Conservation (phyloP, 2,797 vertebrate genomes). For the Pseudopleuronectes americanus region DNA sequence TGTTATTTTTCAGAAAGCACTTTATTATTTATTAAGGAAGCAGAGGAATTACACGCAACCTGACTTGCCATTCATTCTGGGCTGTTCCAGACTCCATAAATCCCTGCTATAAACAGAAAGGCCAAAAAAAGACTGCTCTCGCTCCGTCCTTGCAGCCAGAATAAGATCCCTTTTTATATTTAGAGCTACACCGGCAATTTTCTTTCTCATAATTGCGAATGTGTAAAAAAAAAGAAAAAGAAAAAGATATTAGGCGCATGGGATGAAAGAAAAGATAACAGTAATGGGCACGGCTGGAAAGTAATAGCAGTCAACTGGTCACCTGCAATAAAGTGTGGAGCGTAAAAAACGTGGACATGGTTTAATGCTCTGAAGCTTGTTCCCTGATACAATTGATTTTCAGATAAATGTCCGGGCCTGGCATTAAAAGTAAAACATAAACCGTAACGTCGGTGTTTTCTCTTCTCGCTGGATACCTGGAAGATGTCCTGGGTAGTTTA, state of each 20-base stretch:
- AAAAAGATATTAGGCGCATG: conserved; percentile 14
- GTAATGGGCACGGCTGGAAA: conserved; percentile 33
- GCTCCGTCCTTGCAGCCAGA: conserved; percentile 13
- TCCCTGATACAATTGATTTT: conserved; percentile 33
- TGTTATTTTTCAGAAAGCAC: background rate
- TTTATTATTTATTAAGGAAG: conserved; percentile 1
- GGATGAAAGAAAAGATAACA: conserved; percentile 37
- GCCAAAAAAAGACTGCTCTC: conserved; percentile 3
- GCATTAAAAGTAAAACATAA: conserved; percentile 48
- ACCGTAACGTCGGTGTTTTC: conserved; percentile 36
- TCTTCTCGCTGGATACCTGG: conserved; percentile 17
- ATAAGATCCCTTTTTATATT: conserved; percentile 21
- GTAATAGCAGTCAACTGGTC: conserved; percentile 31
- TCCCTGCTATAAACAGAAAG: conserved; percentile 31
- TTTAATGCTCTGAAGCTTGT: conserved; percentile 20
- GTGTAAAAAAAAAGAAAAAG: conserved; percentile 35
- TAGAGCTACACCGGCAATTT: conserved; percentile 34
- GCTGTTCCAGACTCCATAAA: conserved; percentile 23
- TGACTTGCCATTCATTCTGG: conserved; percentile 17
- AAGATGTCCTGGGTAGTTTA: conserved; percentile 34
- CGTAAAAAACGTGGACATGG: conserved; percentile 19
- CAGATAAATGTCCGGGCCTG: conserved; percentile 25
- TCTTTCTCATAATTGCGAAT: conserved; percentile 25
- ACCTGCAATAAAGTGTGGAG: conserved; percentile 29
- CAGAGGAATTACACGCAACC: conserved; percentile 9